A percentile compares a stretch with the other conserved stretches of the same genome.
Evolutionary conservation across 1,140 invertebrate genomes (phyloP).

Genomic region (Procambarus virginalis): DNA sequence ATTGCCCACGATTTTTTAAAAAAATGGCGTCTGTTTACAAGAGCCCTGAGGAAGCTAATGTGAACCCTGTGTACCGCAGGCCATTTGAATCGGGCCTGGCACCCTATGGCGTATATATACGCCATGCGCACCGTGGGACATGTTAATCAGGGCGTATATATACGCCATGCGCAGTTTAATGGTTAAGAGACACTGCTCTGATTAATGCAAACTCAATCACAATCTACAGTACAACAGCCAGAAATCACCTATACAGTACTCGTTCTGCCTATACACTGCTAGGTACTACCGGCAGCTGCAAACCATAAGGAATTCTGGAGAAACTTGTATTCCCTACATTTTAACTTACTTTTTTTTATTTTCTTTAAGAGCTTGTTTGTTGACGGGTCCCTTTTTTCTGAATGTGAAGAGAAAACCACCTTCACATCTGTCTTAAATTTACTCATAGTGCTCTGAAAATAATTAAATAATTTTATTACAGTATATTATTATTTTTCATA

Average conservation of each 20-base stretch:
- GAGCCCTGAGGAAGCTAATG: no score
- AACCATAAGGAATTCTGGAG: not conserved
- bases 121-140: no score
- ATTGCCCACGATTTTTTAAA: no score
- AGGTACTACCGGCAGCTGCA: not conserved
- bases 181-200: not conserved
- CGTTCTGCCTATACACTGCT: not conserved
- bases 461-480: not conserved
- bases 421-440: not conserved
- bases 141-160: no score
- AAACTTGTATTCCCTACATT: not conserved
- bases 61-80: no score
- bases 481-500: not conserved
- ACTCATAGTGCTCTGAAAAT: not conserved
- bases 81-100: no score
- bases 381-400: not conserved
- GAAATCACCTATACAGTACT: not conserved
- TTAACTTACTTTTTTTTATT: not conserved
- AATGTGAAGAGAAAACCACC: not conserved
- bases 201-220: not conserved
- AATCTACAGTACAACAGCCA: not conserved
- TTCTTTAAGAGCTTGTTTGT: not conserved
- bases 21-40: no score
- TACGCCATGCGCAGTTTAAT: not conserved
- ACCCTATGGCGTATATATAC: no score